These are phyloP conservation scores for Rotaria sp. DNA, from an alignment of 2,888 invertebrate species.

Conservation along the genomic window DNA sequence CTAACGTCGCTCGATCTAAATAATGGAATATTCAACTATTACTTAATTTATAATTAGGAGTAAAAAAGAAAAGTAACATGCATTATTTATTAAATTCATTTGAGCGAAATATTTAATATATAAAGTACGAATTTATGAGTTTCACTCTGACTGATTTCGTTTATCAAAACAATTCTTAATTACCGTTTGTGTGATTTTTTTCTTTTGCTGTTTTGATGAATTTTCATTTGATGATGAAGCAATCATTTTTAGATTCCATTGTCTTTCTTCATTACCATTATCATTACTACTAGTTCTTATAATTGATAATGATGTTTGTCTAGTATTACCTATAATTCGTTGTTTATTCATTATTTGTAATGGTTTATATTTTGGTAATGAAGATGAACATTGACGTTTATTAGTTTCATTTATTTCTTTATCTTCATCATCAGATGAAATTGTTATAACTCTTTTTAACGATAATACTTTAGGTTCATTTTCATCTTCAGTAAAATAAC, in stretches of 20 bases:
- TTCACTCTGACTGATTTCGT: too few species aligned
- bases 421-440: background rate
- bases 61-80: too few species aligned
- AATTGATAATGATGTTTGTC: constrained; percentile 24
- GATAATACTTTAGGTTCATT: background rate
- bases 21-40: too few species aligned
- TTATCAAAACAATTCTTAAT: too few species aligned
- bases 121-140: too few species aligned
- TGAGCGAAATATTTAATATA: too few species aligned
- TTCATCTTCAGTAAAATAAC: background rate
- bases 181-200: background rate
- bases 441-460: background rate
- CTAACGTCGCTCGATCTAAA: too few species aligned
- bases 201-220: background rate
- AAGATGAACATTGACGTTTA: background rate
- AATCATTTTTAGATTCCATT: background rate
- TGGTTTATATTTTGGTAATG: background rate
- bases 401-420: background rate
- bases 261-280: background rate
- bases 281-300: background rate
- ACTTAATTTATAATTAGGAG: too few species aligned
- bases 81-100: too few species aligned
- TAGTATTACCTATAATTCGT: background rate
- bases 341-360: background rate
- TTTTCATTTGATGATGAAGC: background rate